Evolutionary conservation across 2,113 vertebrate species (phyloP), one percentile per base, ranked within the genome.

Genomic region (Oceanites oceanicus): DNA sequence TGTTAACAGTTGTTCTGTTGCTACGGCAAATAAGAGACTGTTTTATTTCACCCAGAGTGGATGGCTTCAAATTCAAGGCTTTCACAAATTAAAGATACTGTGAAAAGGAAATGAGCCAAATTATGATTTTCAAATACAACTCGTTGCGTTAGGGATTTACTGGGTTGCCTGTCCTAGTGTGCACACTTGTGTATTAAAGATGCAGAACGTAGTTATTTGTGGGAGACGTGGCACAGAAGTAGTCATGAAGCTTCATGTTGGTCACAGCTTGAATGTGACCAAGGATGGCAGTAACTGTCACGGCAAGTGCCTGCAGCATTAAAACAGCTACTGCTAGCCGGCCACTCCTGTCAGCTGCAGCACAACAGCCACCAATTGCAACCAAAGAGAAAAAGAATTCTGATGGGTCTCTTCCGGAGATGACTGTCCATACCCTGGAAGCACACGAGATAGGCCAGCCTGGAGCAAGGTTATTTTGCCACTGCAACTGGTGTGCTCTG

Each of bases 11-110:
- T 13, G 11, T 56, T 88, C 40, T 85, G 12, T 79, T 91, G 49
- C 80, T 68, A 13, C 7, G 0, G 3, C 47, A 45, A 72, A 53
- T 0, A 3, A 77, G 61, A 86, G 11, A 29, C 14, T 67, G 21
- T 11, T 72, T 2, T 63, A 58, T 79, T 82, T 86, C 65, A 68
- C 16, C 10, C 13, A 27, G n/a, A 80, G 17, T 56, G 11, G 15
- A 42, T 59, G 40, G 15, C 26, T 92, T 15, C 32, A 32, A 71
- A 42, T 75, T 95, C 59, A 92, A 45, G n/a, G 22, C 34, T 89
- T 85, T 81, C 62, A 90, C 53, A 91, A 76, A 73, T 66, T 19
- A 68, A 68, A 66, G 30, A 62, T 70, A 53, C 38, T 76, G 45
- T 79, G 83, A n/a, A 56, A 56, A 92, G 74, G 42, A 92, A 87